phyloP scores from a whole-genome alignment of 92 coral and sea anemone genomes.

The Blastomussa wellsi region DNA sequence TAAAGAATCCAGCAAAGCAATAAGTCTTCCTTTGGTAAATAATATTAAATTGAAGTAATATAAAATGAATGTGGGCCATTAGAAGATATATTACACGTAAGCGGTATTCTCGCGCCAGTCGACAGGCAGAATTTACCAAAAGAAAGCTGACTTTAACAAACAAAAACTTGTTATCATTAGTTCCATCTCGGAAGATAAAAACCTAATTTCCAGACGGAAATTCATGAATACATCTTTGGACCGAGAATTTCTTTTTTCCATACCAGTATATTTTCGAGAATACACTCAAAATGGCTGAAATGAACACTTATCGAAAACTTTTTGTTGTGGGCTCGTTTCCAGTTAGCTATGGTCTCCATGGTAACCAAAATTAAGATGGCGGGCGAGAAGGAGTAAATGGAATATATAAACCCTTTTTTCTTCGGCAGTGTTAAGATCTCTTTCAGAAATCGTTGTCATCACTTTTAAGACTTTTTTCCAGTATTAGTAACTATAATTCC shows the following conservation, averaged over 20 bases:
- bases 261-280: neutral
- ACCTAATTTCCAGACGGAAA: neutral
- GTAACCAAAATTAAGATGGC: conserved; percentile 1
- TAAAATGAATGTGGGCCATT: neutral
- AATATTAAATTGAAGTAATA: neutral
- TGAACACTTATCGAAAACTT: neutral
- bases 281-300: neutral
- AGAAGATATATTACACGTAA: neutral
- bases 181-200: conserved; percentile 1
- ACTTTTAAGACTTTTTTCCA: neutral
- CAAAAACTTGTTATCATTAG: neutral
- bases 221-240: neutral
- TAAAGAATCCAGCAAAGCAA: neutral
- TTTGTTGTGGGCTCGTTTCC: neutral
- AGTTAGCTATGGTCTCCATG: conserved; percentile 23
- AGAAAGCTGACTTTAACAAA: neutral
- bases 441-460: neutral
- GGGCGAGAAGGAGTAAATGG: neutral
- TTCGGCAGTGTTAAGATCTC: neutral
- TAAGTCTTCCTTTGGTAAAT: neutral
- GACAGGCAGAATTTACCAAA: neutral
- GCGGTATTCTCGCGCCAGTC: neutral
- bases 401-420: neutral
- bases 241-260: neutral
- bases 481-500: neutral